Conservation (phyloP, 2,113 vertebrate species). For the Nibea albiflora region DNA sequence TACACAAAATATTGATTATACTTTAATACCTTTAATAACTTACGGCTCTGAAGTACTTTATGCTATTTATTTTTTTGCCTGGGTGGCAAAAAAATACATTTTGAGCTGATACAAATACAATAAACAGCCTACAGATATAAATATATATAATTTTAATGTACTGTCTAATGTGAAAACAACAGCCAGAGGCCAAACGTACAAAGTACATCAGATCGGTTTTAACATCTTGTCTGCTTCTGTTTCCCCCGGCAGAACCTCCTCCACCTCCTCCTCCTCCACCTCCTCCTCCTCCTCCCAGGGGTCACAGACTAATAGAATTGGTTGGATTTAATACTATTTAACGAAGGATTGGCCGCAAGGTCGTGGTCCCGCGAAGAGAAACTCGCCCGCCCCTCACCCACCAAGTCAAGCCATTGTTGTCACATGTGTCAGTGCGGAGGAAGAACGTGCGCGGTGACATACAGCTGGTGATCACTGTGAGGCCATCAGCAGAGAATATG, state of each 20-base stretch:
- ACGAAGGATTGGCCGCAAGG: constrained; percentile 63
- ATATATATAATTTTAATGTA: background rate
- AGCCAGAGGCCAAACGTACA: background rate
- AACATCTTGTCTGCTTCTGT: background rate
- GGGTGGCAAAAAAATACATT: background rate
- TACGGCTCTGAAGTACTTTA: background rate
- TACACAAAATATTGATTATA: background rate
- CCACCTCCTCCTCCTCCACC: constrained; percentile 27
- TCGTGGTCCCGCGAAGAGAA: constrained; percentile 13
- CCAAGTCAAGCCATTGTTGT: constrained; percentile 50
- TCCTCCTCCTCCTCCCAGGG: constrained; percentile 25
- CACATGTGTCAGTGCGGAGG: constrained; percentile 51
- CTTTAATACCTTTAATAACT: background rate
- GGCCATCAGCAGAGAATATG: background rate
- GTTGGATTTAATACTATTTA: constrained; percentile 65
- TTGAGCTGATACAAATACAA: background rate
- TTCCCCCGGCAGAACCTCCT: background rate
- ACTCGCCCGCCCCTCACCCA: constrained; percentile 2
- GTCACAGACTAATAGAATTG: constrained; percentile 77
- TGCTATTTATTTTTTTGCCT: background rate
- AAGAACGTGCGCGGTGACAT: background rate
- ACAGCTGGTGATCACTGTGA: background rate
- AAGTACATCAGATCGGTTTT: background rate
- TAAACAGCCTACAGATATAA: background rate
- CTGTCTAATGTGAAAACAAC: background rate